Percentiles rank a stretch among this genome's conserved stretches.
These are phyloP conservation scores for Cirrhinus mrigala DNA, from an alignment of 2,797 vertebrate genomes.

Conservation along the genomic window DNA sequence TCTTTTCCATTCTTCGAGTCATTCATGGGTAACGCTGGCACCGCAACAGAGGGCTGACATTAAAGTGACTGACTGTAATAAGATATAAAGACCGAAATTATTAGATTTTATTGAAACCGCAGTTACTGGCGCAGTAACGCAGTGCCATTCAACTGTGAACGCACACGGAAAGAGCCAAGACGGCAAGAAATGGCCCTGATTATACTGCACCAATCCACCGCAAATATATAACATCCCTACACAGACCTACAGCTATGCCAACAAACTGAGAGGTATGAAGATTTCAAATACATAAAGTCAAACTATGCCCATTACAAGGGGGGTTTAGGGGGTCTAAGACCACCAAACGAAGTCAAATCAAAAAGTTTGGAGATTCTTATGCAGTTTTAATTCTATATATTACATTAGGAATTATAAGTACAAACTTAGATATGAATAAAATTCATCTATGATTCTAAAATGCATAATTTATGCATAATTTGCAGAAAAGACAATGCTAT, in stretches of 20 bases:
- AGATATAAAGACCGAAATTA: conserved; percentile 81
- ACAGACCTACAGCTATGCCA: conserved; percentile 31
- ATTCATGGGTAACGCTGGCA: conserved; percentile 73
- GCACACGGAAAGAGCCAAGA: conserved; percentile 53
- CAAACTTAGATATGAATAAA: conserved; percentile 12
- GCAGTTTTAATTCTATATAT: background rate
- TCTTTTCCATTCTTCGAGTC: conserved; percentile 68
- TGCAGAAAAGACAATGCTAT: background rate
- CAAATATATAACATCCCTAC: conserved; percentile 41
- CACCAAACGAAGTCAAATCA: background rate
- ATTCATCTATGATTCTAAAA: background rate
- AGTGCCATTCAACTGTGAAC: conserved; percentile 71
- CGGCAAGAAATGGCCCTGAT: conserved; percentile 69
- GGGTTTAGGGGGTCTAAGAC: background rate
- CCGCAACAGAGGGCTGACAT: conserved; percentile 75
- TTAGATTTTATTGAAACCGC: conserved; percentile 78
- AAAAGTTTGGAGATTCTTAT: background rate
- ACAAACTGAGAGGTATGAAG: conserved; percentile 16
- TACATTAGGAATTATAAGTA: background rate
- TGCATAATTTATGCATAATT: background rate
- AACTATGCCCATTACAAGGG: background rate
- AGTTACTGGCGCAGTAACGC: conserved; percentile 69
- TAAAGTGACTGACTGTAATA: conserved; percentile 81
- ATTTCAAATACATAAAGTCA: background rate
- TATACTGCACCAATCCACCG: conserved; percentile 54